Base-by-base conservation (phyloP, 1,140 invertebrate species). In the Philaenus spumarius region DNA sequence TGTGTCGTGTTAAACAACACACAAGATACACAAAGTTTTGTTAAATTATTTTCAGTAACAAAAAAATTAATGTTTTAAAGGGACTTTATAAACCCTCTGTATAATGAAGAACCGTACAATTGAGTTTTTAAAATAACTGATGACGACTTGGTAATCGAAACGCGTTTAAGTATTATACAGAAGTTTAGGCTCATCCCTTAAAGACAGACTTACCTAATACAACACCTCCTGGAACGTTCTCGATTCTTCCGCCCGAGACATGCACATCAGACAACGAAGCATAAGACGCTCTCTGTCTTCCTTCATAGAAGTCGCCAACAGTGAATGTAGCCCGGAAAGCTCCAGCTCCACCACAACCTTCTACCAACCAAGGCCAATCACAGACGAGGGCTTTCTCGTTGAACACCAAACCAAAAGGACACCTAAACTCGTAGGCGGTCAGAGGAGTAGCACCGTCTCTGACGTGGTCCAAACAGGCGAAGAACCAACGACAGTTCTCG, bases 401-500 rank as follows among this genome's bases (percentile, higher is more conserved):
- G 68, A 89, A 92, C 1, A 85, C 86, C 15, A 92, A 76, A 2
- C 86, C 86, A 65, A 86, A 90, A 0, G 89, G 89, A 73, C 89
- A 92, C 51, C 85, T 79, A 72, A 91, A 91, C 72, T 91, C 87
- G 67, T 89, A 91, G 0, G 86, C 83, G 7, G 82, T 82, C 55
- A 87, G 70, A 5, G 76, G 73, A 46, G 62, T 59, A 22, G 53
- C 37, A 4, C 71, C 72, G n/a, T 81, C 76, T 59, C 78, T 80
- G 64, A 83, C 81, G 65, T 89, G 81, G 70, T 89, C 87, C 51
- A 86, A 72, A 71, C 89, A 92, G 17, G 88, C 87, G 68, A 89
- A 90, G 79, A 91, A 92, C 85, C 86, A 90, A 53, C 87, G 78
- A 62, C 89, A 91, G 71, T 92, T 89, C 69, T 87, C 82, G 0